Evolutionary conservation across 2,888 invertebrate genomes (phyloP), one percentile per base, ranked within the genome.

Genomic region (Meghimatium bilineatum): DNA sequence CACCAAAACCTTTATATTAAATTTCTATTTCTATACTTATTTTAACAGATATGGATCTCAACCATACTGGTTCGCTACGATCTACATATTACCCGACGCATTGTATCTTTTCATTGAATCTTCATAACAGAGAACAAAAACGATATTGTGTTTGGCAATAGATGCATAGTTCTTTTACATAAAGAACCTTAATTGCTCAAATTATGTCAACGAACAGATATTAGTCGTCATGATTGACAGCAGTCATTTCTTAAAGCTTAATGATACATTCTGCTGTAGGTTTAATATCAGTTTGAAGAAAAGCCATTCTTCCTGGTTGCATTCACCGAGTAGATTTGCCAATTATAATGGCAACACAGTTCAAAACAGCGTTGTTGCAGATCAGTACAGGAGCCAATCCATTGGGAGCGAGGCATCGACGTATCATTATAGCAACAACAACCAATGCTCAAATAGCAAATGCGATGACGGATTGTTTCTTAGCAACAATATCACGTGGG

Each of bases 251-350:
- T n/a, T 77, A 32, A 69, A 77, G 23, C n/a, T 82, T 2, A 82
- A 82, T 56, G 76, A 82, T 36, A 66, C 67, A 2, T 63, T 76
- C n/a, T 82, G 82, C 71, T 82, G 82, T n/a, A 32, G 69, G 29
- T 67, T 82, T 29, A 76, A 82, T 56, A 38, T 82, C 17, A 74
- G 63, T 38, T 36, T 82, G 26, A 63, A 49, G 34, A 75, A 29
- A 23, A 60, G 32, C 63, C 60, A 36, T 8, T 26, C 34, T 1
- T 34, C 69, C 2, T 12, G 17, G 20, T 6, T 14, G 17, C 60
- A 77, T 36, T 74, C 52, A 17, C 52, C 17, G 29, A 23, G 10
- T 6, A 52, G 20, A 20, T 52, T 52, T 20, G 52, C 26, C 49
- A 17, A 2, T 17, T 17, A 29, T 1, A 26, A 17, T 36, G 56